phyloP scores from a whole-genome alignment of 2,797 vertebrate genomes.

The Euthynnus affinis region DNA sequence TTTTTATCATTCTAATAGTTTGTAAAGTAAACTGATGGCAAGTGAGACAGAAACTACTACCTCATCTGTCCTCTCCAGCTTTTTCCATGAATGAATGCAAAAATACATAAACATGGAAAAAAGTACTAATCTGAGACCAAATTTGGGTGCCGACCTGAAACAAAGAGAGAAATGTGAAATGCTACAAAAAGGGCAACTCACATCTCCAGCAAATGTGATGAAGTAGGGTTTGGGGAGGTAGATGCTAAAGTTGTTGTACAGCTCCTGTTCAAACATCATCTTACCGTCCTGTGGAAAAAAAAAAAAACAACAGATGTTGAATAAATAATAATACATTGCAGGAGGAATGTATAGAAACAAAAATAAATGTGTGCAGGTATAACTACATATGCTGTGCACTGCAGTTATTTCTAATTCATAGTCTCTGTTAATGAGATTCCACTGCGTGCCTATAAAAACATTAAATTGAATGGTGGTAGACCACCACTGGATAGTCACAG shows the following conservation, averaged over 20 bases:
- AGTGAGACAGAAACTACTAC: neutral
- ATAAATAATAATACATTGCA: neutral
- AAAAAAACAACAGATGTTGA: constrained; percentile 1
- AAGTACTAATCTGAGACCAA: neutral
- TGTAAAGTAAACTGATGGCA: neutral
- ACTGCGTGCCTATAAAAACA: neutral
- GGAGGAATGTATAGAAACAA: neutral
- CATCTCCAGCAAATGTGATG: constrained; percentile 96
- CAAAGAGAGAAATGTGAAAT: neutral
- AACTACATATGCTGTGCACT: neutral
- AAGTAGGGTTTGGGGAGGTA: constrained; percentile 91
- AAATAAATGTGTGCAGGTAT: neutral
- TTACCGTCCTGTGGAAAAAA: constrained; percentile 89
- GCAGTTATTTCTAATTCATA: neutral
- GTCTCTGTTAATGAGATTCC: neutral
- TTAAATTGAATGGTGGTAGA: neutral
- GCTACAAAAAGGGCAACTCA: constrained; percentile 83
- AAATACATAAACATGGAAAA: neutral
- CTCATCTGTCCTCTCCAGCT: neutral
- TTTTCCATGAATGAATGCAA: neutral
- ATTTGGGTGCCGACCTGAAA: neutral
- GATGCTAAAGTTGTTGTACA: constrained; percentile 93
- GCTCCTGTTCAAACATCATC: constrained; percentile 93
- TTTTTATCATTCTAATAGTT: neutral
- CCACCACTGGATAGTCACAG: neutral